These are phyloP conservation scores for Pelodiscus sinensis DNA, from an alignment of 2,113 vertebrate species.

Conservation along the genomic window DNA sequence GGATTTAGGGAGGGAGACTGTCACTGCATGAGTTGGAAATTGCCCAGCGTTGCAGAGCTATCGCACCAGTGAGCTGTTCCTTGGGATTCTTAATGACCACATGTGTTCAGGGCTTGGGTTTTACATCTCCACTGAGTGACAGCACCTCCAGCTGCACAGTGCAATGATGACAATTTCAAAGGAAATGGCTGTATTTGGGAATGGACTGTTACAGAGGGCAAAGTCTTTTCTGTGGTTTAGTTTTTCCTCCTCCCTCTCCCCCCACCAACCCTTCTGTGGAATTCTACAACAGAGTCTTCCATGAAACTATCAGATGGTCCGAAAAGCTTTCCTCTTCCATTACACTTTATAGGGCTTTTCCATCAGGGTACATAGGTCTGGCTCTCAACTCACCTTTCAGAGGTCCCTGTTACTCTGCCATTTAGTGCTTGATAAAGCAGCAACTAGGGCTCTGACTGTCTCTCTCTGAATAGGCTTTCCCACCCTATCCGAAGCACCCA, in stretches of 20 bases:
- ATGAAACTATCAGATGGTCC: too few relatives aligned
- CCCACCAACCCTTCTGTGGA: too few relatives aligned
- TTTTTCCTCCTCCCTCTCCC: too few relatives aligned
- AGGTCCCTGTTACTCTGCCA: background rate
- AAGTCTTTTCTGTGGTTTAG: too few relatives aligned
- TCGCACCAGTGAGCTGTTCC: rapidly evolving
- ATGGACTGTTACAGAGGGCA: too few relatives aligned
- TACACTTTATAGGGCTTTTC: too few relatives aligned
- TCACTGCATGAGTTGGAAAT: rapidly evolving
- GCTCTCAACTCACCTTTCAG: too few relatives aligned
- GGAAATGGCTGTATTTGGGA: too few relatives aligned
- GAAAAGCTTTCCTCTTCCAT: too few relatives aligned
- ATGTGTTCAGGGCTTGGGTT: background rate
- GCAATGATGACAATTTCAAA: background rate
- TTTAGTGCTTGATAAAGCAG: background rate
- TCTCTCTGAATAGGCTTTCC: background rate
- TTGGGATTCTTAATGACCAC: background rate
- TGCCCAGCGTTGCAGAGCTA: background rate
- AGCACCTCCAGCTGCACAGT: too few relatives aligned
- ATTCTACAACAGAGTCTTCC: too few relatives aligned
- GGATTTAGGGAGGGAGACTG: background rate
- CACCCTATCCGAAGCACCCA: background rate
- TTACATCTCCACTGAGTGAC: background rate
- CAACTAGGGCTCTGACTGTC: background rate
- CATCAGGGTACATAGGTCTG: too few relatives aligned